Percentiles rank a stretch among this genome's conserved stretches.
These are phyloP conservation scores for Xyrauchen texanus DNA, from an alignment of 2,113 vertebrate species.

Conservation along the genomic window DNA sequence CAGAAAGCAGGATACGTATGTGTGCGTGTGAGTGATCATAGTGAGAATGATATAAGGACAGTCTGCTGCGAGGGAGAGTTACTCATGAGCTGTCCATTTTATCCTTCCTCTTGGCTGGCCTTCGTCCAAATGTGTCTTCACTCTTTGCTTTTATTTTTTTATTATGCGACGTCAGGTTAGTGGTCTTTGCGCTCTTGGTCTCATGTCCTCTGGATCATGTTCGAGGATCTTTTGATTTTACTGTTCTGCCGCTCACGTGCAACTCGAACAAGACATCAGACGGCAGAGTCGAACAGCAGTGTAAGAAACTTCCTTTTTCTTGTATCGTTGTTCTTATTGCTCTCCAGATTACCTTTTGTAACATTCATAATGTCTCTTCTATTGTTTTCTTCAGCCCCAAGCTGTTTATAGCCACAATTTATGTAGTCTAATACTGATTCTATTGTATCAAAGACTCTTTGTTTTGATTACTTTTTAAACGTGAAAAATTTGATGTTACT, in stretches of 20 bases:
- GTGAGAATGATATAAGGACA: constrained; percentile 23
- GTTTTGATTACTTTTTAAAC: constrained; percentile 97
- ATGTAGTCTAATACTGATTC: constrained; percentile 90
- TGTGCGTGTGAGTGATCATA: constrained; percentile 4
- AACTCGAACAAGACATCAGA: constrained; percentile 87
- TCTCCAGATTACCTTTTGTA: constrained; percentile 62
- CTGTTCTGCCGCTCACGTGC: constrained; percentile 46
- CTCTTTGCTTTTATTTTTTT: constrained; percentile 36
- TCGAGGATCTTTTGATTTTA: constrained; percentile 18
- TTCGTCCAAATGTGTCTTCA: constrained; percentile 52
- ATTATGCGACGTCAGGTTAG: constrained; percentile 56
- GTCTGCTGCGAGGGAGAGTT: constrained; percentile 29
- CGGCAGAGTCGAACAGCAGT: constrained; percentile 77
- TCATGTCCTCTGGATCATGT: constrained; percentile 27
- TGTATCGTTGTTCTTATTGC: constrained; percentile 38
- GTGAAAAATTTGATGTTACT: constrained; percentile 98
- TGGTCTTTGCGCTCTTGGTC: constrained; percentile 29
- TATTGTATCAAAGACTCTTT: constrained; percentile 94
- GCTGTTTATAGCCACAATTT: constrained; percentile 96
- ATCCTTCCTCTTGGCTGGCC: constrained; percentile 55
- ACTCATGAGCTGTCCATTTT: constrained; percentile 41
- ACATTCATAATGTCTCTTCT: constrained; percentile 70
- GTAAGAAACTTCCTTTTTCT: constrained; percentile 64
- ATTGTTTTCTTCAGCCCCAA: constrained; percentile 87
- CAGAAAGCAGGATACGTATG: neutral